Base-by-base conservation (phyloP, 2,888 invertebrate genomes). In the Hypomecis punctinalis region DNA sequence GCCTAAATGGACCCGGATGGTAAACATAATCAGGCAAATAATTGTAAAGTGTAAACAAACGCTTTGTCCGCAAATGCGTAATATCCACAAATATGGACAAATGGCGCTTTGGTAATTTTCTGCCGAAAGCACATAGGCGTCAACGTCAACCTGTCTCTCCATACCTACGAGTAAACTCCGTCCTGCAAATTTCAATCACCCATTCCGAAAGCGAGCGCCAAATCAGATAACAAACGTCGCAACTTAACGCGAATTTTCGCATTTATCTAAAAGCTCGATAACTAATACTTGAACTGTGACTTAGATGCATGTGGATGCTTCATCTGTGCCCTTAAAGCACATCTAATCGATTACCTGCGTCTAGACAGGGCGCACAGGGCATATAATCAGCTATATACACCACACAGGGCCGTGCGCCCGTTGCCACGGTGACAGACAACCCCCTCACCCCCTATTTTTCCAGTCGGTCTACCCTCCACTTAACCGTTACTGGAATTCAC, bases 361-460 rank as follows among this genome's bases (percentile, higher is more conserved):
- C 63, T 63, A 67, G 63, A 63, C 67, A 51, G 49, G 60, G 51
- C 42, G 48, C 55, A 55, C 42, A 64, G 59, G 63, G 55, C 51
- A 46, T 63, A 59, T 59, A 58, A 48, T 63, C 39, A 45, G 45
- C 45, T 39, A 48, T 47, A 37, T 40, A 11, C 23, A 47, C 47
- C 23, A 37, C 56, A 58, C 9, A 13, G 33, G 37, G n/a, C n/a
- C 13, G 48, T 45, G 52, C 39, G 35, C 8, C 55, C 52, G 69
- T 69, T 69, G 65, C 67, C 63, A 64, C 42, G 70, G 70, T 58
- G 61, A 66, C 70, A 70, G 70, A 68, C 70, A 53, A 10, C 63
- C 66, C 66, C 51, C 52, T 37, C 23, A 36, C 53, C 43, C 51
- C 49, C 42, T 35, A 45, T 47, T 55, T 57, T 60, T 53, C 54